Percentiles rank a stretch among this genome's conserved stretches.
Conservation (phyloP, 2,797 vertebrate species). For the Craterocephalus amniculus region DNA sequence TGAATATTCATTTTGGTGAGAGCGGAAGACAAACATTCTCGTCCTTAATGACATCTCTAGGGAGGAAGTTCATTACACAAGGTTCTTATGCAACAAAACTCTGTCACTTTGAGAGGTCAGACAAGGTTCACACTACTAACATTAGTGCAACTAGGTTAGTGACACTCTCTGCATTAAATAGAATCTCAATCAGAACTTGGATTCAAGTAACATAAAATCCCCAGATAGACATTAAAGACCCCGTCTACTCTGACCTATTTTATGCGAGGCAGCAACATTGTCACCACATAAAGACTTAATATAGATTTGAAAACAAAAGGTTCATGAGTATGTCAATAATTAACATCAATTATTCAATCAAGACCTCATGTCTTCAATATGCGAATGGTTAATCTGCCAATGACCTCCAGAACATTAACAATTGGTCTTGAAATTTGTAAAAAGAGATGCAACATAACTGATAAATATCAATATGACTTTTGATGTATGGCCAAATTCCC, state of each 20-base stretch:
- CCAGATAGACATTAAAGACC: slow-evolving; percentile 49
- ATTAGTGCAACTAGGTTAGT: slow-evolving; percentile 68
- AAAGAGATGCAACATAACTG: not conserved
- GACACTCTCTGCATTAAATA: slow-evolving; percentile 67
- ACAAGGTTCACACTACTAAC: slow-evolving; percentile 76
- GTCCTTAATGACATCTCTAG: slow-evolving; percentile 80
- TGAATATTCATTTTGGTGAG: slow-evolving; percentile 79
- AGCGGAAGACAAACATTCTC: slow-evolving; percentile 82
- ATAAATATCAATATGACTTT: not conserved
- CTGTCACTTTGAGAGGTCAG: slow-evolving; percentile 78
- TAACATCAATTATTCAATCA: slow-evolving; percentile 9
- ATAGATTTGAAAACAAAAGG: slow-evolving; percentile 6
- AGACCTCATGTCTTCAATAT: slow-evolving; percentile 5
- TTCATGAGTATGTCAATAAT: not conserved
- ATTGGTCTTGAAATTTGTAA: not conserved
- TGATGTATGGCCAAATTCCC: no score
- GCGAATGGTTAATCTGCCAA: no score
- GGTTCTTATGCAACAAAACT: slow-evolving; percentile 77
- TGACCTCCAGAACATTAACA: not conserved
- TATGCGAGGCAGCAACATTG: slow-evolving; percentile 37
- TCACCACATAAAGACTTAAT: slow-evolving; percentile 19
- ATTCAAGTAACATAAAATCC: slow-evolving; percentile 44
- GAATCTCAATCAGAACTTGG: slow-evolving; percentile 55
- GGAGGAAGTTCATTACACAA: slow-evolving; percentile 81
- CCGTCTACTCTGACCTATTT: slow-evolving; percentile 58